Percentiles rank a stretch among this genome's conserved stretches.
Evolutionary conservation across 2,797 vertebrate genomes (phyloP).

Genomic region (Xerus rutilus): DNA sequence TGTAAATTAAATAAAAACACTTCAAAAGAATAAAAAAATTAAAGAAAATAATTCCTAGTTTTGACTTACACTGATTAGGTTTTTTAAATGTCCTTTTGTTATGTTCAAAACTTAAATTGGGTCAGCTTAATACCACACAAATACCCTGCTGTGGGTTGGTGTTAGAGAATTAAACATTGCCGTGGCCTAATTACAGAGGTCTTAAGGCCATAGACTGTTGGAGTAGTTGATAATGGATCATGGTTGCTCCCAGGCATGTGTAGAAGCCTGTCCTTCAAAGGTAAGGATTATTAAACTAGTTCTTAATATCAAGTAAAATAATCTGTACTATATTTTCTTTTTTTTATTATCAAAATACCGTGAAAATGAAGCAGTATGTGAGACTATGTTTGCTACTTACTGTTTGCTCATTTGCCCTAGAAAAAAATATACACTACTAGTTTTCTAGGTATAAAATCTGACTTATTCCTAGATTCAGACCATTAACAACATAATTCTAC

Average conservation of each 20-base stretch:
- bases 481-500: constrained; percentile 56
- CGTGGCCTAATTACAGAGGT: neutral
- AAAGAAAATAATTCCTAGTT: constrained; percentile 15
- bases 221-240: neutral
- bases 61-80: constrained; percentile 23
- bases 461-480: constrained; percentile 49
- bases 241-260: neutral
- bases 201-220: neutral
- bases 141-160: neutral
- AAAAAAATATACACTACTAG: neutral
- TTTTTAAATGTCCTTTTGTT: neutral
- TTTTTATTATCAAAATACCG: constrained; percentile 3
- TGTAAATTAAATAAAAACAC: too few species aligned
- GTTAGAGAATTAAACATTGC: constrained; percentile 12
- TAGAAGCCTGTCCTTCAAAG: neutral
- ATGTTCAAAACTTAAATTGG: constrained; percentile 15
- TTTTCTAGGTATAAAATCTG: constrained; percentile 53
- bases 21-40: neutral
- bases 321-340: constrained; percentile 7
- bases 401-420: neutral
- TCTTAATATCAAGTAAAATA: constrained; percentile 45
- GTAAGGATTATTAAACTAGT: constrained; percentile 40
- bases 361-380: neutral
- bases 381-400: neutral
- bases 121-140: neutral